A percentile compares a stretch with the other conserved stretches of the same genome.
Evolutionary conservation across 2,888 invertebrate species (phyloP).

Genomic region (Erebia palarica): DNA sequence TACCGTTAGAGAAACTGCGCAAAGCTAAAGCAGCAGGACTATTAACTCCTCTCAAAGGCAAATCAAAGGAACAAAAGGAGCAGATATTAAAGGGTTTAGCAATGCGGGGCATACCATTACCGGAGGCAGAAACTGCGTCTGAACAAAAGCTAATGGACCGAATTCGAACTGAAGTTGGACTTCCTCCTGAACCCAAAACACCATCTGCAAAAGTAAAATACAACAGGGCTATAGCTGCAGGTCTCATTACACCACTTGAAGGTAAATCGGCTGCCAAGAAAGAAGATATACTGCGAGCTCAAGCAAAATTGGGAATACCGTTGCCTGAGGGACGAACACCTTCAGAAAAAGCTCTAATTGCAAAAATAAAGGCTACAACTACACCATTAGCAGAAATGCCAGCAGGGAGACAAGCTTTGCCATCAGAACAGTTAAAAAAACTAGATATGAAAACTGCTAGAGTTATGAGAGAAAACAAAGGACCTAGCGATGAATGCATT

Average conservation of each 20-base stretch:
- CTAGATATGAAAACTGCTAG: constrained; percentile 47
- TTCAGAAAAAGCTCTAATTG: constrained; percentile 46
- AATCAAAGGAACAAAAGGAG: constrained; percentile 45
- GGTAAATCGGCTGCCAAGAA: constrained; percentile 45
- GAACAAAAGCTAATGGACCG: constrained; percentile 46
- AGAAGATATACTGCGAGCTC: constrained; percentile 45
- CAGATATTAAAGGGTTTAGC: constrained; percentile 44
- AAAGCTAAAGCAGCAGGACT: constrained; percentile 41
- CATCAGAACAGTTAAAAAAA: constrained; percentile 40
- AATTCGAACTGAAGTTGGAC: constrained; percentile 45
- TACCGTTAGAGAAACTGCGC: constrained; percentile 39
- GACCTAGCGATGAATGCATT: constrained; percentile 53
- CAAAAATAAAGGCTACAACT: constrained; percentile 37
- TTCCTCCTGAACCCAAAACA: constrained; percentile 46
- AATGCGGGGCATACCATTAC: constrained; percentile 45
- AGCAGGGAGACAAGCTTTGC: constrained; percentile 17
- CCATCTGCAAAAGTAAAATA: constrained; percentile 36
- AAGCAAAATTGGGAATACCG: constrained; percentile 43
- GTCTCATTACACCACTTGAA: constrained; percentile 48
- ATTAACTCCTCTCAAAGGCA: constrained; percentile 44
- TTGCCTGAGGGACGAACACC: constrained; percentile 48
- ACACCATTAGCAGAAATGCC: constrained; percentile 35
- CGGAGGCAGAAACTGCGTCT: constrained; percentile 45
- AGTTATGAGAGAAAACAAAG: constrained; percentile 49
- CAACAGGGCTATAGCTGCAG: constrained; percentile 42